These are phyloP conservation scores for Galagoides demidoff DNA, from an alignment of 2,797 vertebrate species.

Conservation along the genomic window DNA sequence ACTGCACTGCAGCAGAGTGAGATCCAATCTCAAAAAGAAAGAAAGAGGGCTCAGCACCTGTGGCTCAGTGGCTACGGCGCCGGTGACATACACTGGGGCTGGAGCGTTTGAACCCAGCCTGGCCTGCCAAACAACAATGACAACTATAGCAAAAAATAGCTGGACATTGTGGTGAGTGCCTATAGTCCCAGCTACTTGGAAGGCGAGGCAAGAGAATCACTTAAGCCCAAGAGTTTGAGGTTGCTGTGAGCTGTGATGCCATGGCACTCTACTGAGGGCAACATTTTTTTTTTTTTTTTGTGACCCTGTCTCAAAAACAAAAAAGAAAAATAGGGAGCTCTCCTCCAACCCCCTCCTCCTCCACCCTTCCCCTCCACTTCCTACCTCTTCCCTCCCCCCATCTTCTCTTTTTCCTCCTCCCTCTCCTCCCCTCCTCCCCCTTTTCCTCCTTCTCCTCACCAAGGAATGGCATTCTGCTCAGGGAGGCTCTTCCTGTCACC, in stretches of 20 bases:
- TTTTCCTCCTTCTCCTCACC: not conserved
- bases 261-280: not conserved
- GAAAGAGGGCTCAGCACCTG: not conserved
- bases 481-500: not conserved
- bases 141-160: not conserved
- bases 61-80: too few species aligned
- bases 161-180: not conserved
- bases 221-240: not conserved
- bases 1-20: not conserved
- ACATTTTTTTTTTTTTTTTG: not conserved
- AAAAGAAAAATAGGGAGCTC: not conserved
- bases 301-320: not conserved
- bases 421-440: too few species aligned
- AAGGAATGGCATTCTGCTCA: not conserved
- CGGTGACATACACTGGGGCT: too few species aligned
- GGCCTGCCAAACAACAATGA: too few species aligned
- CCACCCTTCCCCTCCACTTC: too few species aligned
- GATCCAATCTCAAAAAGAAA: not conserved
- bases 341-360: too few species aligned
- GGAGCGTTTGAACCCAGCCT: too few species aligned
- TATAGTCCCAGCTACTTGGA: not conserved
- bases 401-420: too few species aligned
- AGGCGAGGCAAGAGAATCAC: not conserved
- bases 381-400: too few species aligned
- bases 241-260: not conserved